Conservation (phyloP, 2,113 vertebrate species). For the Istiophorus platypterus region DNA sequence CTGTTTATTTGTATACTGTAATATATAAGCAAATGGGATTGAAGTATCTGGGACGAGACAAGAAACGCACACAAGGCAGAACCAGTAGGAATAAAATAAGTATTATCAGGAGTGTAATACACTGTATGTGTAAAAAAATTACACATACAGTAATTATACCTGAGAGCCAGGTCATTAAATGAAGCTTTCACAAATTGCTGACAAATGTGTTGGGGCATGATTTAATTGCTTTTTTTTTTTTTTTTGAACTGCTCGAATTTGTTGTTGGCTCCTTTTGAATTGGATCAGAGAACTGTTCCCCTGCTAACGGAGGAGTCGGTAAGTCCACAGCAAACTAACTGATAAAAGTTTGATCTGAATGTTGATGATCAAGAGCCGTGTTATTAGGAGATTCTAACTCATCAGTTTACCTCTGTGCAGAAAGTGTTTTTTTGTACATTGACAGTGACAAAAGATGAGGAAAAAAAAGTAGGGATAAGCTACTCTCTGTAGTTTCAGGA, state of each 20-base stretch:
- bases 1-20: no score
- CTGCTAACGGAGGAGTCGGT: neutral
- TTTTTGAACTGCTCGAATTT: neutral
- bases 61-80: neutral
- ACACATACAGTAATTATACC: neutral
- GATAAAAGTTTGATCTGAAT: slow-evolving; percentile 27
- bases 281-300: neutral
- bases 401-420: neutral
- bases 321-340: neutral
- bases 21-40: neutral
- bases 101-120: no score
- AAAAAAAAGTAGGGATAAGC: neutral
- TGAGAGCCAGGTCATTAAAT: neutral
- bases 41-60: neutral
- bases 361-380: neutral
- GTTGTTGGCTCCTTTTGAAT: neutral
- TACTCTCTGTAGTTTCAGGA: neutral
- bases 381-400: slow-evolving; percentile 1
- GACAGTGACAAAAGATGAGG: neutral
- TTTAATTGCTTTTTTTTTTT: slow-evolving; percentile 2
- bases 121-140: neutral
- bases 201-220: neutral
- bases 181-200: neutral
- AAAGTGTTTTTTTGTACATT: slow-evolving; percentile 16
- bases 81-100: neutral